These are phyloP conservation scores for Tautogolabrus adspersus DNA, from an alignment of 2,113 vertebrate genomes.

Conservation along the genomic window DNA sequence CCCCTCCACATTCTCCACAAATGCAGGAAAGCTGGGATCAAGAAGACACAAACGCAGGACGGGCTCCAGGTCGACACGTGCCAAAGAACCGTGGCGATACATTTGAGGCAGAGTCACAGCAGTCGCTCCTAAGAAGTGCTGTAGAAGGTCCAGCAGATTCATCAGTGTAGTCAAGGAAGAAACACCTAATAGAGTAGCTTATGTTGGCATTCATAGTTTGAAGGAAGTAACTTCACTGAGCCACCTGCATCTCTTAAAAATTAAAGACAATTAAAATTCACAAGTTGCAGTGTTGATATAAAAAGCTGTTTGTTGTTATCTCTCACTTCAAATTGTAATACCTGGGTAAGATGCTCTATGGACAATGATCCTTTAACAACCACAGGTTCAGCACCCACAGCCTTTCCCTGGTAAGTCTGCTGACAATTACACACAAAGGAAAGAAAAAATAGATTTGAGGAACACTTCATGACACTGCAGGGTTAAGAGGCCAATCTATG, in stretches of 20 bases:
- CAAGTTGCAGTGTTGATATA: neutral
- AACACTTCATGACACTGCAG: constrained; percentile 31
- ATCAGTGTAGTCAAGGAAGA: constrained; percentile 2
- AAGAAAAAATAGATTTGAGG: constrained; percentile 50
- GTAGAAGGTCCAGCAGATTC: constrained; percentile 28
- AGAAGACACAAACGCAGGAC: constrained; percentile 89
- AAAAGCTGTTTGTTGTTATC: neutral
- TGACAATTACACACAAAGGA: constrained; percentile 40
- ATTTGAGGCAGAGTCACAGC: constrained; percentile 69
- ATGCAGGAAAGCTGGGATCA: constrained; percentile 90
- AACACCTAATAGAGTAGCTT: neutral
- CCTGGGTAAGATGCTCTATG: constrained; percentile 86
- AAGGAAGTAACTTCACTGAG: neutral
- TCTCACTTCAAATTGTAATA: constrained; percentile 63
- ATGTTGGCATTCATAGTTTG: neutral
- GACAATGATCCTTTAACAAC: constrained; percentile 76
- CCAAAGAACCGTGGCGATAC: constrained; percentile 68
- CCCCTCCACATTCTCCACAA: constrained; percentile 91
- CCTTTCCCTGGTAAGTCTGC: constrained; percentile 48
- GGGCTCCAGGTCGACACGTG: constrained; percentile 78
- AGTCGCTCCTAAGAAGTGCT: constrained; percentile 84
- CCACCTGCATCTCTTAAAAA: neutral
- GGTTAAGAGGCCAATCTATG: constrained; percentile 74
- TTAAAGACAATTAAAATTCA: neutral
- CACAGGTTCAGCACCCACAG: constrained; percentile 42